A percentile compares a stretch with the other conserved stretches of the same genome.
Evolutionary conservation across 2,113 vertebrate genomes (phyloP).

Genomic region (Zosterops hypoxanthus): DNA sequence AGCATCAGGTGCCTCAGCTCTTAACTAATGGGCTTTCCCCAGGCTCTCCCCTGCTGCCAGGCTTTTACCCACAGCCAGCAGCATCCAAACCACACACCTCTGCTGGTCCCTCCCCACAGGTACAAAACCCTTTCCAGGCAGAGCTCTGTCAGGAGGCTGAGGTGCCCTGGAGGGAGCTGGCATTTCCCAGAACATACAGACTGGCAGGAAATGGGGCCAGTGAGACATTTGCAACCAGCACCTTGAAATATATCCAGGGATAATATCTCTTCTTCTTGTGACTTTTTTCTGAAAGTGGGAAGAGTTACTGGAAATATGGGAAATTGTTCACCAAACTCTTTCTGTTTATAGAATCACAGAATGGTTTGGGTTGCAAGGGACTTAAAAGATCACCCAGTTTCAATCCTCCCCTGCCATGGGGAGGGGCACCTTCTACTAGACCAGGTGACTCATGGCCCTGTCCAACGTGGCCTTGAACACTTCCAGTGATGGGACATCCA

Average conservation of each 20-base stretch:
- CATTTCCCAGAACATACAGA: background rate
- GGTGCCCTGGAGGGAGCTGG: background rate
- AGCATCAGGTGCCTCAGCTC: background rate
- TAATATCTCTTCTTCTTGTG: background rate
- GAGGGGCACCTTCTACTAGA: background rate
- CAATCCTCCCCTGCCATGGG: background rate
- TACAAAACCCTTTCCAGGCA: background rate
- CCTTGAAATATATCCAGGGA: background rate
- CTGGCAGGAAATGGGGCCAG: background rate
- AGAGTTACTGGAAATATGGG: background rate
- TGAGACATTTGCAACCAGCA: fast-evolving
- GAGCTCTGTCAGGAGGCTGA: background rate
- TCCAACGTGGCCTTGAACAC: background rate
- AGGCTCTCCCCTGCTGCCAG: background rate
- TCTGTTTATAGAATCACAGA: background rate
- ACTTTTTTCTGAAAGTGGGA: background rate
- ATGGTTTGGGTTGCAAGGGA: background rate
- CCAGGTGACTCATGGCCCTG: background rate
- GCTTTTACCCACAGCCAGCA: background rate
- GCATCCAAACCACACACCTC: background rate
- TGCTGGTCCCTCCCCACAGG: background rate
- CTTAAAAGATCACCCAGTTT: background rate
- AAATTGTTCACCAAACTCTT: background rate
- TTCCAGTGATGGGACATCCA: background rate
- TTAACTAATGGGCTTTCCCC: conserved; percentile 54